Evolutionary conservation across 92 coral and sea anemone genomes (phyloP), one percentile per base, ranked within the genome.

Genomic region (Siderastrea siderea): DNA sequence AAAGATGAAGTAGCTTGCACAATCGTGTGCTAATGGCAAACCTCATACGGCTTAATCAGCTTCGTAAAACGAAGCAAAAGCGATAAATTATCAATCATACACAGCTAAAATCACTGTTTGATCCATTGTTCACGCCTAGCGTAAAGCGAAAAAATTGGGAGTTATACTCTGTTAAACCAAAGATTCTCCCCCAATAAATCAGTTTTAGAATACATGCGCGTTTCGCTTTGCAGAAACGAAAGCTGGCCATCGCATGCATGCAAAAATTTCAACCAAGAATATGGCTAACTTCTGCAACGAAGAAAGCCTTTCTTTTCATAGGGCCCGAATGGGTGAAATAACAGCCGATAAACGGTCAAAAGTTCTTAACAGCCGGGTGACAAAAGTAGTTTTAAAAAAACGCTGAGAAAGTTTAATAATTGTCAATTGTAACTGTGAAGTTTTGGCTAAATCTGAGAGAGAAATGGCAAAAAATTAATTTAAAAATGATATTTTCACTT

Each of bases 71-170:
- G 47, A 84, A 74, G 80, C 87, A 2, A 59, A 0, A 46, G 80
- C 73, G 81, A 84, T 84, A 84, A 84, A 74, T 84, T 73, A 82
- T n/a, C 15, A 26, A 68, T 68, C 73, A 62, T 10, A 47, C 62
- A 73, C 71, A 84, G 87, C 80, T 72, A 60, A 55, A 71, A 82
- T 82, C 86, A 82, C 86, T 82, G 78, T 49, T 54, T 47, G 47
- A 46, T 55, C 10, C 59, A 67, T 43, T 26, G 43, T 78, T 53
- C 80, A 84, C 87, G 80, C 87, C 14, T 50, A 49, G 87, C 87
- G 87, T 72, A 14, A 52, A 73, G 63, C 72, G 3, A 47, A 26
- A 16, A 48, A 14, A 71, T 73, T 15, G 72, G 80, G 73, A 60
- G 6, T 13, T 15, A 5, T 11, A n/a, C 87, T 84, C 80, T 84